These are phyloP conservation scores for Pseudochromis fuscus DNA, from an alignment of 2,797 vertebrate genomes.

Conservation along the genomic window DNA sequence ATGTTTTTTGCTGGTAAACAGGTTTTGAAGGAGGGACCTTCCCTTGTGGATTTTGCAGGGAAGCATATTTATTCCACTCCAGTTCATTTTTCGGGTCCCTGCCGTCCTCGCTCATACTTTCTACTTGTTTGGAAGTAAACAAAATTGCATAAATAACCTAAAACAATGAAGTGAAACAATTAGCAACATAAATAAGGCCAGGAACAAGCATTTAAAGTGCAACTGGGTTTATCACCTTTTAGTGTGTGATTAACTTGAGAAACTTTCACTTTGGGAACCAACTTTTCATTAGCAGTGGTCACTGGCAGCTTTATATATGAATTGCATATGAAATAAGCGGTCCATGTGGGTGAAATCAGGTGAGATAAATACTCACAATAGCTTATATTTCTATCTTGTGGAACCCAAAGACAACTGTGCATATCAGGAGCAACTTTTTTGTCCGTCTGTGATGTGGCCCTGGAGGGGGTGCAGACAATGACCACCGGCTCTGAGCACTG, in stretches of 20 bases:
- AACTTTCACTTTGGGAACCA: conserved; percentile 18
- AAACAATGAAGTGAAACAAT: conserved; percentile 55
- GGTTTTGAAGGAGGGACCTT: conserved; percentile 65
- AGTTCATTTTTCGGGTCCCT: conserved; percentile 56
- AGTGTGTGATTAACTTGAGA: background rate
- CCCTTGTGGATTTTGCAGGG: conserved; percentile 55
- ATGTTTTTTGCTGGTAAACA: conserved; percentile 70
- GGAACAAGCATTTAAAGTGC: conserved; percentile 33
- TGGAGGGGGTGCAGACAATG: conserved; percentile 60
- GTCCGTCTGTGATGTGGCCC: conserved; percentile 63
- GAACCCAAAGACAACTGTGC: conserved; percentile 62
- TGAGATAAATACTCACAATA: conserved; percentile 19
- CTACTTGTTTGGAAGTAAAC: conserved; percentile 55
- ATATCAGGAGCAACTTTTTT: conserved; percentile 53
- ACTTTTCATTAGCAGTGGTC: conserved; percentile 14
- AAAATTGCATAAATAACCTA: conserved; percentile 53
- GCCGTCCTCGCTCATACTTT: conserved; percentile 44
- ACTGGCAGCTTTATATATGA: background rate
- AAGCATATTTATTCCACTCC: conserved; percentile 64
- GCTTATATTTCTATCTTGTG: conserved; percentile 53
- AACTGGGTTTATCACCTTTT: conserved; percentile 20
- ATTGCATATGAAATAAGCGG: background rate
- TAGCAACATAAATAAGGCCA: conserved; percentile 51
- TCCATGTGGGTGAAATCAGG: conserved; percentile 3
- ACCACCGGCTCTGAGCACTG: conserved; percentile 68